These are phyloP conservation scores for Proteles cristata DNA, from an alignment of 2,113 vertebrate species.

Conservation along the genomic window DNA sequence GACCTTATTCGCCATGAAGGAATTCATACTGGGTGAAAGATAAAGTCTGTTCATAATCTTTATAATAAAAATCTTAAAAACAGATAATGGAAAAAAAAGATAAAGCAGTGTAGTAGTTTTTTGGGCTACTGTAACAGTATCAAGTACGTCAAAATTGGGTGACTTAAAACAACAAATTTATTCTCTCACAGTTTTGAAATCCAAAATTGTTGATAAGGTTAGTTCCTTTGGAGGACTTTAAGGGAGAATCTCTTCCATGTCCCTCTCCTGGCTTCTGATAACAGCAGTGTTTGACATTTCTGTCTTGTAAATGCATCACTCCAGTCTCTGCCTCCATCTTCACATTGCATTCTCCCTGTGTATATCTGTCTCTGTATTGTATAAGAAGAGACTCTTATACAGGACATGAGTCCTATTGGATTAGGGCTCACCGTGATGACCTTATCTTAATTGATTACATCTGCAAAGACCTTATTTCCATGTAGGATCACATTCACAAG, in stretches of 20 bases:
- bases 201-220: background rate
- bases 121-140: background rate
- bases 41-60: background rate
- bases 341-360: background rate
- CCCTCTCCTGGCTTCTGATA: background rate
- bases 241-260: background rate
- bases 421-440: background rate
- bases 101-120: background rate
- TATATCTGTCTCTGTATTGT: background rate
- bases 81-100: background rate
- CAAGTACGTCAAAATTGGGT: background rate
- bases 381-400: background rate
- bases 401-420: background rate
- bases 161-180: background rate
- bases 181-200: background rate
- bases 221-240: background rate
- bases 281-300: background rate
- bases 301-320: background rate
- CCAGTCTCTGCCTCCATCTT: background rate
- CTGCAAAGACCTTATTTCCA: background rate
- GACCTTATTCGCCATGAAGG: slow-evolving; percentile 51
- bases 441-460: background rate
- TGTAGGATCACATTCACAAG: background rate
- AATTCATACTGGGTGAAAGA: slow-evolving; percentile 48
- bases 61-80: background rate